phyloP scores from a whole-genome alignment of 2,888 invertebrate species.

The Drosophila incognita region DNA sequence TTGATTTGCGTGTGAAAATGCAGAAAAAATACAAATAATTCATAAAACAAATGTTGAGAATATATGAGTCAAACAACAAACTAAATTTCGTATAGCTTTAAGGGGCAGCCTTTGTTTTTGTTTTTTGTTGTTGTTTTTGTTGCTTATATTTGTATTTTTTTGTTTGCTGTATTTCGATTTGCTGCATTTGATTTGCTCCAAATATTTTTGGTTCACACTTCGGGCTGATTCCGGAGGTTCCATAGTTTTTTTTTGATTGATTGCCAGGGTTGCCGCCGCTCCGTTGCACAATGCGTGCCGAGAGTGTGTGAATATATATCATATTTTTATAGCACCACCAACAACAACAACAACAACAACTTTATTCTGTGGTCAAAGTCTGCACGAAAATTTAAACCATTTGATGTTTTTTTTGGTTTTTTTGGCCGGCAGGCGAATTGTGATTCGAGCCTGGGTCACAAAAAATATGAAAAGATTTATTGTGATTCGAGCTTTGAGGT shows the following conservation, averaged over 20 bases:
- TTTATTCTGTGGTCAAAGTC: conserved; percentile 69
- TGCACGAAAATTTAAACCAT: conserved; percentile 69
- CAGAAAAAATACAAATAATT: conserved; percentile 20
- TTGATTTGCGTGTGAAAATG: conserved; percentile 75
- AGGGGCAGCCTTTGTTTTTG: conserved; percentile 20
- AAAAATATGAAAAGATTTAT: conserved; percentile 68
- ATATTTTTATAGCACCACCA: conserved; percentile 70
- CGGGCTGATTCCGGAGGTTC: conserved; percentile 59
- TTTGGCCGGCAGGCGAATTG: conserved; percentile 30
- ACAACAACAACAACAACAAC: conserved; percentile 37
- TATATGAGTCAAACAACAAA: conserved; percentile 13
- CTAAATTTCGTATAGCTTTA: conserved; percentile 9
- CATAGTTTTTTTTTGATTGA: conserved; percentile 73
- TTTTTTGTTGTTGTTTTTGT: conserved; percentile 24
- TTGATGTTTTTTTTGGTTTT: conserved; percentile 29
- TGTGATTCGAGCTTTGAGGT: conserved; percentile 36
- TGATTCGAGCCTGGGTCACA: conserved; percentile 43
- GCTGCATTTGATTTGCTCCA: conserved; percentile 77
- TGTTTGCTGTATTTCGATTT: conserved; percentile 24
- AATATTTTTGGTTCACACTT: conserved; percentile 78
- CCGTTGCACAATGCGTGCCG: conserved; percentile 48
- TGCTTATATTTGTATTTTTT: conserved; percentile 14
- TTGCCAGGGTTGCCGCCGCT: conserved; percentile 55
- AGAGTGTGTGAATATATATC: conserved; percentile 78
- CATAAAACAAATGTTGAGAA: conserved; percentile 16